Percentiles rank a stretch among this genome's conserved stretches.
Evolutionary conservation across 1,140 invertebrate species (phyloP).

Genomic region (Euura saliciscinereae): DNA sequence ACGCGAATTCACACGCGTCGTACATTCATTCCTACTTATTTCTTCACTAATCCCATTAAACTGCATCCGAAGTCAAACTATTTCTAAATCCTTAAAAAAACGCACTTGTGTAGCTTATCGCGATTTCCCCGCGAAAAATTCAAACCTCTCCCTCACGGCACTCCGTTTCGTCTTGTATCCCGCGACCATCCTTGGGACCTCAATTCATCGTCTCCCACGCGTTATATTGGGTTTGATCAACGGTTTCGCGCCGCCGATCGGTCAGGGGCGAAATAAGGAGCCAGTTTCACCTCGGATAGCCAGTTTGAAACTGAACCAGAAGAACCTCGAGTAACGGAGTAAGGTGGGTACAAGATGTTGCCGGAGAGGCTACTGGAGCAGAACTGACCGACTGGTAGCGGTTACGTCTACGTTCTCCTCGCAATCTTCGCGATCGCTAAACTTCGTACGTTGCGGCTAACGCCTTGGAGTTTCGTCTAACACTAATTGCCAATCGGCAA

Average conservation of each 20-base stretch:
- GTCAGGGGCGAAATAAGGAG: too few relatives aligned
- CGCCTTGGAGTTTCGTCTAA: background rate
- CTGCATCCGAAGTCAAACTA: too few relatives aligned
- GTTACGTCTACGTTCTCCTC: background rate
- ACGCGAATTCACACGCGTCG: background rate
- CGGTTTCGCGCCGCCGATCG: too few relatives aligned
- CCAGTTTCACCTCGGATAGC: background rate
- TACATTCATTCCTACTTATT: background rate
- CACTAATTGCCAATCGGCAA: background rate
- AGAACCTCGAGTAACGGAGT: constrained; percentile 15
- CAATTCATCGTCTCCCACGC: too few relatives aligned
- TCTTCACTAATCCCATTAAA: background rate
- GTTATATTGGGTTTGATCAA: too few relatives aligned
- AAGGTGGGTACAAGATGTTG: constrained; percentile 35
- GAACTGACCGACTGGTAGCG: constrained; percentile 38
- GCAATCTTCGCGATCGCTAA: background rate
- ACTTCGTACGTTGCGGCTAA: background rate
- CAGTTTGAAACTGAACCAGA: background rate
- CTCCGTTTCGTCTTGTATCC: too few relatives aligned
- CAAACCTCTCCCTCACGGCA: too few relatives aligned
- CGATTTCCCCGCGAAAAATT: background rate
- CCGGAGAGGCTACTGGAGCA: constrained; percentile 50
- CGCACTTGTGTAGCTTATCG: too few relatives aligned
- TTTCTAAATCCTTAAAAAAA: too few relatives aligned
- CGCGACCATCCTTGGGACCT: too few relatives aligned